A percentile compares a stretch with the other conserved stretches of the same genome.
These are phyloP conservation scores for Urocolius indicus DNA, from an alignment of 2,113 vertebrate species.

Conservation along the genomic window DNA sequence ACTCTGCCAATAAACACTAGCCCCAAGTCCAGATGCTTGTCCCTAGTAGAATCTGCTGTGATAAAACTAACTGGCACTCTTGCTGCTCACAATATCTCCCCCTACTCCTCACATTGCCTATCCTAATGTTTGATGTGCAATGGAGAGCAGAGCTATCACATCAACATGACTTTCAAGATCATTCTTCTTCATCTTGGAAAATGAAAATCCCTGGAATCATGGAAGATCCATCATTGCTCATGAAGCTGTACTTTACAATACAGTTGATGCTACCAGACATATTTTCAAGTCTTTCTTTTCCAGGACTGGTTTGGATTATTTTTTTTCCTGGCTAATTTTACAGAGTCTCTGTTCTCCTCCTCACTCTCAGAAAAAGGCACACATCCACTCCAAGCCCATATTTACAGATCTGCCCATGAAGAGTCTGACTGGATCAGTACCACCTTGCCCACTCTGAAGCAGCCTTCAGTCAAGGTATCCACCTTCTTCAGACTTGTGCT, in stretches of 20 bases:
- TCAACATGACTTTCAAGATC: neutral
- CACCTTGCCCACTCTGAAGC: neutral
- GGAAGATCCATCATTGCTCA: neutral
- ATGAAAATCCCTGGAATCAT: neutral
- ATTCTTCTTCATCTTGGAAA: neutral
- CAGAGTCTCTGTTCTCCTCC: neutral
- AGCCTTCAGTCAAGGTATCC: neutral
- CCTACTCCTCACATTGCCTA: neutral
- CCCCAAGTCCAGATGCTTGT: neutral
- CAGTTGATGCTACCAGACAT: neutral
- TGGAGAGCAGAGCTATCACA: accelerated
- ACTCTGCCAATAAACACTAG: neutral
- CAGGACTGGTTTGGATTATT: neutral
- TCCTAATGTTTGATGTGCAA: neutral
- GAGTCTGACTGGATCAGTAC: neutral
- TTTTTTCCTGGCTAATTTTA: neutral
- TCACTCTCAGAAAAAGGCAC: neutral
- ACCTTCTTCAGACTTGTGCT: accelerated
- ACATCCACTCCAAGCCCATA: neutral
- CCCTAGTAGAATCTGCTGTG: neutral
- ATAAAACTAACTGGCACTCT: neutral
- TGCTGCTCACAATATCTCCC: neutral
- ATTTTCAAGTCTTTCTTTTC: neutral
- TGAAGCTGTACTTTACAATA: neutral
- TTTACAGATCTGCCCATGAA: neutral